A percentile compares a stretch with the other conserved stretches of the same genome.
Conservation (phyloP, 2,888 invertebrate species). For the Lasioglossum morio region DNA sequence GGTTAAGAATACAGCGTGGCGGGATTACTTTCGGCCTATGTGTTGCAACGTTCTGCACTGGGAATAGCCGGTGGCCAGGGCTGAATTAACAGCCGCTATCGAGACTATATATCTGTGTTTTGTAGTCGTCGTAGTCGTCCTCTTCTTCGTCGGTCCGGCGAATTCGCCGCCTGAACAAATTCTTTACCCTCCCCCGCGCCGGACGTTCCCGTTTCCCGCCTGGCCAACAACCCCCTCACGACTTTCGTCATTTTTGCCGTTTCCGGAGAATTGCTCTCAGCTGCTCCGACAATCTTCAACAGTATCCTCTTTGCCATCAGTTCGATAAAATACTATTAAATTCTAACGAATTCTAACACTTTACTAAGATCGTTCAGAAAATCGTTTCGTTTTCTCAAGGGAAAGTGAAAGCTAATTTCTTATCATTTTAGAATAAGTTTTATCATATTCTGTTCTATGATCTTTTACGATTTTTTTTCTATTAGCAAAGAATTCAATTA, state of each 20-base stretch:
- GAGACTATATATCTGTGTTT: slow-evolving; percentile 57
- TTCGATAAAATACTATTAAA: neutral
- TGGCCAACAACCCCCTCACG: neutral
- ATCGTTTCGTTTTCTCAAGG: no score
- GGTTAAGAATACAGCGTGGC: slow-evolving; percentile 80
- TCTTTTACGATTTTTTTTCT: no score
- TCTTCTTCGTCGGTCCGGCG: neutral
- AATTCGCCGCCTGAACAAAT: slow-evolving; percentile 26
- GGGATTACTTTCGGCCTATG: slow-evolving; percentile 74
- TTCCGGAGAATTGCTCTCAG: neutral
- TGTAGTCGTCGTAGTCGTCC: slow-evolving; percentile 17
- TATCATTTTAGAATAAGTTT: no score
- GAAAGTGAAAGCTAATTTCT: no score
- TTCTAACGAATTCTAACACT: no score
- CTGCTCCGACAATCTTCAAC: neutral
- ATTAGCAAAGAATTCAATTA: no score
- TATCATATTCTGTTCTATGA: no score
- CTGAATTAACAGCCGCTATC: slow-evolving; percentile 73
- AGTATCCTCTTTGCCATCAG: neutral
- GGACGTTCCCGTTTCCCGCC: slow-evolving; percentile 14
- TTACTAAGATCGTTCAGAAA: no score
- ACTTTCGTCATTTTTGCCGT: neutral
- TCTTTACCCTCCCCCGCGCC: slow-evolving; percentile 4
- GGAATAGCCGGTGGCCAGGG: slow-evolving; percentile 77
- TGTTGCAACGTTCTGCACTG: slow-evolving; percentile 79